Conservation (phyloP, 2,113 vertebrate species). For the Sialia sialis region DNA sequence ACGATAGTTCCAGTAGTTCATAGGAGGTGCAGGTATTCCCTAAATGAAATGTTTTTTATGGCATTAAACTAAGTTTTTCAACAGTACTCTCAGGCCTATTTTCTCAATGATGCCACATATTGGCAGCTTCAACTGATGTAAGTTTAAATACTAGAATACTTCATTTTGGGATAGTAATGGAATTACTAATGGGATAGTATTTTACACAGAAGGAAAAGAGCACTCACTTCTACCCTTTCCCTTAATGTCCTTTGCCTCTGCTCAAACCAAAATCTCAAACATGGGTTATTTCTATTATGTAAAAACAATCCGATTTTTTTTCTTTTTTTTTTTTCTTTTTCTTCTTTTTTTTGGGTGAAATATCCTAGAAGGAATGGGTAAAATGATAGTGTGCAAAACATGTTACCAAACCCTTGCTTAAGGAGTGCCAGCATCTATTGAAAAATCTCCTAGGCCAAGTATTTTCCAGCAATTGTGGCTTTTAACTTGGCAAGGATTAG, state of each 20-base stretch:
- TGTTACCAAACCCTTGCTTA: not conserved
- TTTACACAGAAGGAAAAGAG: not conserved
- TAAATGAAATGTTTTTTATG: not conserved
- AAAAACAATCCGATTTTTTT: not conserved
- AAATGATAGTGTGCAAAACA: not conserved
- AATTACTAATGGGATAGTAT: too few species aligned
- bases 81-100: not conserved
- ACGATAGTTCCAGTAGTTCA: not conserved
- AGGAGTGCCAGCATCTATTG: not conserved
- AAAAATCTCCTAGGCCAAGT: not conserved
- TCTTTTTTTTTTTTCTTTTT: too few species aligned
- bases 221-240: not conserved
- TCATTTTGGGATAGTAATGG: not conserved
- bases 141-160: not conserved
- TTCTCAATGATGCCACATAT: not conserved
- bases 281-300: not conserved
- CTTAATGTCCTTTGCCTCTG: not conserved
- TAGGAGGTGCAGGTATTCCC: not conserved
- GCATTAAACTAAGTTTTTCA: not conserved
- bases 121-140: not conserved
- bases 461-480: not conserved
- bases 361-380: not conserved
- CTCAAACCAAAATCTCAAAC: not conserved
- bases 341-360: not conserved
- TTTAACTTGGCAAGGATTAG: not conserved